These are phyloP conservation scores for Gymnothorax javanicus DNA, from an alignment of 2,797 vertebrate genomes.

Conservation along the genomic window DNA sequence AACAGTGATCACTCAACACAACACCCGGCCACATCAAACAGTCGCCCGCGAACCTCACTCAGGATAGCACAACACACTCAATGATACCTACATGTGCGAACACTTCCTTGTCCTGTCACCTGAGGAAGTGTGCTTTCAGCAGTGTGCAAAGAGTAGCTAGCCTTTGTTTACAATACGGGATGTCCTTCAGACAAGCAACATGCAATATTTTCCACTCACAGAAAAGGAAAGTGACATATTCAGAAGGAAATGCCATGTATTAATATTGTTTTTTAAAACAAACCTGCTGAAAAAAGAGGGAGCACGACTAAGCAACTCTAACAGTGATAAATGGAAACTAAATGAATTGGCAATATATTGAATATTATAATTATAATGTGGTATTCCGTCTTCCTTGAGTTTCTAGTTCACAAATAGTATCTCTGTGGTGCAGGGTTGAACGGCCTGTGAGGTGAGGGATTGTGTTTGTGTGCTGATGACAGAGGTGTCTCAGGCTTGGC, in stretches of 20 bases:
- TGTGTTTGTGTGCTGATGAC: constrained; percentile 9
- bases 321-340: not conserved
- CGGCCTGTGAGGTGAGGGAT: not conserved
- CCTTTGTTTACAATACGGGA: constrained; percentile 31
- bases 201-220: constrained; percentile 7
- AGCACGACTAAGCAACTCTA: not conserved
- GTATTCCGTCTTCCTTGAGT: not conserved
- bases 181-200: constrained; percentile 32
- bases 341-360: not conserved
- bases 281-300: not conserved
- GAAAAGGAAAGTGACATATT: constrained; percentile 31
- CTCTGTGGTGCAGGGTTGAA: not conserved
- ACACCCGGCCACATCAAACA: not conserved
- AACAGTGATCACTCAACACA: too few species aligned
- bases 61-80: not conserved
- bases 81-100: not conserved
- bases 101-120: not conserved
- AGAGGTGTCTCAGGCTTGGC: not conserved
- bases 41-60: too few species aligned
- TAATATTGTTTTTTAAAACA: constrained; percentile 2
- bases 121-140: constrained; percentile 18
- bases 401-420: not conserved
- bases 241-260: not conserved
- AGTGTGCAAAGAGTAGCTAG: not conserved
- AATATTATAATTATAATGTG: not conserved